Conservation (phyloP, 2,797 vertebrate species). For the Propithecus deckenii region DNA sequence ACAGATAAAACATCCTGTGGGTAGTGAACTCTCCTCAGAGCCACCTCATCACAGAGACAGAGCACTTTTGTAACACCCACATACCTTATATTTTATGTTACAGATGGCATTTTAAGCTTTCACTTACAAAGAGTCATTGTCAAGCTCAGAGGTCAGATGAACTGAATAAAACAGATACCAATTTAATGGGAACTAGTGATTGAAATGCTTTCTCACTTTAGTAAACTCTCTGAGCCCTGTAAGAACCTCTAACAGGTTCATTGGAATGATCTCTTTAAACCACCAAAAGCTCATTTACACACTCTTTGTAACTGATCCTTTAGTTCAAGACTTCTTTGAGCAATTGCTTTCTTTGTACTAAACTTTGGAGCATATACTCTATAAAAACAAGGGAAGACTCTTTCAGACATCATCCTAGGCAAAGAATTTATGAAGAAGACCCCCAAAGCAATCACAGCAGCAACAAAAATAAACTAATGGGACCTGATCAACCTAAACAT, state of each 20-base stretch:
- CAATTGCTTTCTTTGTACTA: conserved; percentile 32
- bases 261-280: not conserved
- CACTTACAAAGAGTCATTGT: conserved; percentile 42
- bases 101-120: conserved; percentile 44
- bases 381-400: not conserved
- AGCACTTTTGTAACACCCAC: conserved; percentile 12
- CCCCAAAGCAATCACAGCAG: too few species aligned
- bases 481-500: too few species aligned
- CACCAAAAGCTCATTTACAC: conserved; percentile 31
- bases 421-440: too few species aligned
- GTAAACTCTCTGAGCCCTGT: not conserved
- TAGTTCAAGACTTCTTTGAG: conserved; percentile 43
- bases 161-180: conserved; percentile 33
- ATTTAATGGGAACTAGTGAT: conserved; percentile 25
- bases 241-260: not conserved
- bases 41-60: not conserved
- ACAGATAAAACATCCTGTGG: conserved; percentile 33
- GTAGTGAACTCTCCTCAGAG: not conserved
- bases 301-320: not conserved
- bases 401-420: too few species aligned
- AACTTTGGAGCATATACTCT: conserved; percentile 1
- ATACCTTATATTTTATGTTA: conserved; percentile 34
- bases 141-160: conserved; percentile 43
- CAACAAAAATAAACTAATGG: too few species aligned
- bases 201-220: conserved; percentile 18